Conservation (phyloP, 30 jellyfish, hydroid and myxozoan genomes). For the Aurelia sp. region DNA sequence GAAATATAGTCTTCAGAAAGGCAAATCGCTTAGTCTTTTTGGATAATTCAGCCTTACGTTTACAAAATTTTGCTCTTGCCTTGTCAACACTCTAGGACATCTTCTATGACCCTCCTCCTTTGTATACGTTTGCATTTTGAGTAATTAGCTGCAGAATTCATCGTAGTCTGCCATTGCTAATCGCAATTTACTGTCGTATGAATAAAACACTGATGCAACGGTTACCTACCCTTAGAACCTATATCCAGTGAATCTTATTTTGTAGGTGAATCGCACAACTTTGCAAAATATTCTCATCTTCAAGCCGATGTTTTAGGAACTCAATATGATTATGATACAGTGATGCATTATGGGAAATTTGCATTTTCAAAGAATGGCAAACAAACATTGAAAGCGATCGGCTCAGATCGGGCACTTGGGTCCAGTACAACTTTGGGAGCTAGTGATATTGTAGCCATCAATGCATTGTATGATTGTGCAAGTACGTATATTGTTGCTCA, state of each 20-base stretch:
- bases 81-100: too few relatives aligned
- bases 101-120: too few relatives aligned
- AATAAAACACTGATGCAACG: too few relatives aligned
- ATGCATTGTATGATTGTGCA: slow-evolving; percentile 70
- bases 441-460: slow-evolving; percentile 55
- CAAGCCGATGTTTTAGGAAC: slow-evolving; percentile 50
- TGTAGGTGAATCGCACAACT: slow-evolving; percentile 48
- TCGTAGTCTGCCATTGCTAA: too few relatives aligned
- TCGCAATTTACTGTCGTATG: too few relatives aligned
- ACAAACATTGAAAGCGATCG: slow-evolving; percentile 66
- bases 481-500: slow-evolving; percentile 8
- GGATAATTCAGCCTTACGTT: too few relatives aligned
- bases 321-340: slow-evolving; percentile 48
- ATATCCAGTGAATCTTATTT: too few relatives aligned
- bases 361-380: slow-evolving; percentile 73
- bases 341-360: slow-evolving; percentile 80
- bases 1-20: too few relatives aligned
- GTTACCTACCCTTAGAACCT: not conserved
- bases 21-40: too few relatives aligned
- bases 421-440: slow-evolving; percentile 50
- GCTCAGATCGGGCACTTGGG: slow-evolving; percentile 67
- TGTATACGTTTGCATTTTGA: too few relatives aligned
- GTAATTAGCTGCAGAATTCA: too few relatives aligned
- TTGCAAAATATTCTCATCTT: slow-evolving; percentile 30
- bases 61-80: too few relatives aligned